Conservation (phyloP, 2,888 invertebrate species). For the Acronicta psi region DNA sequence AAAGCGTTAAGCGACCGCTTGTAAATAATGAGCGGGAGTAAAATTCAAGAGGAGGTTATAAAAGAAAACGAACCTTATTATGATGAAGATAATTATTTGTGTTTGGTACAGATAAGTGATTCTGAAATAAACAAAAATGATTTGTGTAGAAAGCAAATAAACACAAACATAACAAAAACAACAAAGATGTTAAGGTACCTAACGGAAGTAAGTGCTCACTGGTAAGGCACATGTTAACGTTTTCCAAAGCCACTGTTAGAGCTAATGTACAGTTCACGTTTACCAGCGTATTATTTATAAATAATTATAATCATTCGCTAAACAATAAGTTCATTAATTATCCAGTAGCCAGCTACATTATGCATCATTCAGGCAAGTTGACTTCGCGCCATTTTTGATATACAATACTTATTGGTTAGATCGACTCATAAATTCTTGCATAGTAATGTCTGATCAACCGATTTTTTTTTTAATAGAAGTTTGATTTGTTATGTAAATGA, state of each 20-base stretch:
- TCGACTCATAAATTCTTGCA: slow-evolving; percentile 57
- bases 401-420: slow-evolving; percentile 55
- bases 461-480: slow-evolving; percentile 24
- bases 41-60: slow-evolving; percentile 82
- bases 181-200: slow-evolving; percentile 72
- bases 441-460: slow-evolving; percentile 41
- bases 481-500: slow-evolving; percentile 26
- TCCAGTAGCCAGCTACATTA: slow-evolving; percentile 49
- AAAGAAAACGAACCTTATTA: slow-evolving; percentile 92
- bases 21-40: slow-evolving; percentile 70
- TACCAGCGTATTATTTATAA: slow-evolving; percentile 27
- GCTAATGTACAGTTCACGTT: slow-evolving; percentile 46
- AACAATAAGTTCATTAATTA: slow-evolving; percentile 45
- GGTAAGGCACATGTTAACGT: slow-evolving; percentile 50
- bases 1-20: slow-evolving; percentile 78
- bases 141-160: slow-evolving; percentile 89
- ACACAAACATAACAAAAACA: slow-evolving; percentile 84
- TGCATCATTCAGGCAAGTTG: slow-evolving; percentile 51
- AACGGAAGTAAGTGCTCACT: slow-evolving; percentile 51
- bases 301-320: slow-evolving; percentile 25
- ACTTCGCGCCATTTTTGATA: slow-evolving; percentile 55
- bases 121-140: slow-evolving; percentile 93
- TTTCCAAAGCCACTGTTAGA: slow-evolving; percentile 62
- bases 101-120: slow-evolving; percentile 96
- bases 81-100: slow-evolving; percentile 95